These are phyloP conservation scores for Ictalurus furcatus DNA, from an alignment of 2,113 vertebrate species.

Conservation along the genomic window DNA sequence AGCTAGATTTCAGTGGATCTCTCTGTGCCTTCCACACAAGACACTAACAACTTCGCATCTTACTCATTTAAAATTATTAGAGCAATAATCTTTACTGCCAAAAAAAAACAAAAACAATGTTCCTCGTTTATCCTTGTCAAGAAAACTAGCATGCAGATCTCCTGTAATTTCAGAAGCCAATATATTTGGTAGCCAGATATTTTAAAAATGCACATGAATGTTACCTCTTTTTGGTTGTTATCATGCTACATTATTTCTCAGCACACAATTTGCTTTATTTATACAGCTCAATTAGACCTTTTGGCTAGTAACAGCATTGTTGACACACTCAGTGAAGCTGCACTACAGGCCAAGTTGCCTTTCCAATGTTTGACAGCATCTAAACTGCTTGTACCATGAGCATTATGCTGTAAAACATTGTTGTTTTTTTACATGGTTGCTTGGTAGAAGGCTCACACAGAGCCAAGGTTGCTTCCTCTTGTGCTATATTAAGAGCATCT, in stretches of 20 bases:
- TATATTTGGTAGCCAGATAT: neutral
- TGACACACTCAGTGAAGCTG: constrained; percentile 57
- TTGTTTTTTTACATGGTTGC: constrained; percentile 52
- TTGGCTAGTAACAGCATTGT: constrained; percentile 66
- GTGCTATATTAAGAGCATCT: constrained; percentile 65
- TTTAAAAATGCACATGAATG: constrained; percentile 36
- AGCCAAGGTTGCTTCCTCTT: constrained; percentile 64
- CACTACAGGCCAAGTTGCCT: constrained; percentile 59
- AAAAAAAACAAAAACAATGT: constrained; percentile 20
- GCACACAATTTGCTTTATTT: constrained; percentile 57
- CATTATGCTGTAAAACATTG: constrained; percentile 47
- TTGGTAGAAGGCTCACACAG: constrained; percentile 67
- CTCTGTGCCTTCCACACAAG: constrained; percentile 22
- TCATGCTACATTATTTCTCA: constrained; percentile 62
- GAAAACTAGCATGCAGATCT: constrained; percentile 11
- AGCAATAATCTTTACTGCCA: constrained; percentile 36
- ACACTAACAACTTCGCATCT: constrained; percentile 32
- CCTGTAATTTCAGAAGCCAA: constrained; percentile 33
- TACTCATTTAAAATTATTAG: constrained; percentile 34
- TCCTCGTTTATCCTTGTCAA: constrained; percentile 21
- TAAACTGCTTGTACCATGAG: constrained; percentile 52
- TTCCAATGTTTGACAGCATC: constrained; percentile 51
- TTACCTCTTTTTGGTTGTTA: constrained; percentile 44
- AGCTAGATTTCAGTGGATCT: constrained; percentile 15
- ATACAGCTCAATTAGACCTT: constrained; percentile 55